phyloP scores from a whole-genome alignment of 1,140 invertebrate species.

The Tetramorium parvispinum region DNA sequence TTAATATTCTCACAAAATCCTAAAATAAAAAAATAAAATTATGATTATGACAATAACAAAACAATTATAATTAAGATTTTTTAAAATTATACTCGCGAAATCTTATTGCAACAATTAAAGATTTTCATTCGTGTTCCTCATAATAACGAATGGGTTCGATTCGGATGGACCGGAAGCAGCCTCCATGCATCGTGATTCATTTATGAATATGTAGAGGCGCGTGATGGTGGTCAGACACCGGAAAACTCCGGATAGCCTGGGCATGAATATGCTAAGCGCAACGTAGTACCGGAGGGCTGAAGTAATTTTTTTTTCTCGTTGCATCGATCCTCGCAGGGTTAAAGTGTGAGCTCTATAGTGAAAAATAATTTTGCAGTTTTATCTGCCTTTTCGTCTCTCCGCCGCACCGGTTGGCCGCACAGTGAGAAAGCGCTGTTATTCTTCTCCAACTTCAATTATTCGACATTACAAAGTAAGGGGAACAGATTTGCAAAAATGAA shows the following conservation, averaged over 20 bases:
- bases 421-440: not conserved
- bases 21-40: not conserved
- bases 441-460: slow-evolving; percentile 30
- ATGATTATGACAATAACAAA: not conserved
- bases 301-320: slow-evolving; percentile 67
- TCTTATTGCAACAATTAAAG: not conserved
- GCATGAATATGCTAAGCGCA: slow-evolving; percentile 78
- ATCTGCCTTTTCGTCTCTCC: slow-evolving; percentile 26
- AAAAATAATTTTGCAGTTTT: slow-evolving; percentile 51
- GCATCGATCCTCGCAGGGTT: slow-evolving; percentile 28
- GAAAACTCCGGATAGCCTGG: slow-evolving; percentile 75
- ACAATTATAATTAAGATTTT: not conserved
- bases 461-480: slow-evolving; percentile 8
- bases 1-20: not conserved
- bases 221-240: slow-evolving; percentile 77
- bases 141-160: not conserved
- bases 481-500: slow-evolving; percentile 41
- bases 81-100: not conserved
- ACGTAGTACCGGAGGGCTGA: slow-evolving; percentile 54
- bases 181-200: slow-evolving; percentile 62
- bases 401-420: not conserved
- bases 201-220: slow-evolving; percentile 78
- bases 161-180: slow-evolving; percentile 20
- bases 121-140: slow-evolving; percentile 41
- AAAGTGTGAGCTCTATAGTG: slow-evolving; percentile 19